phyloP scores from a whole-genome alignment of 2,888 invertebrate species.

The Plebejus argus region DNA sequence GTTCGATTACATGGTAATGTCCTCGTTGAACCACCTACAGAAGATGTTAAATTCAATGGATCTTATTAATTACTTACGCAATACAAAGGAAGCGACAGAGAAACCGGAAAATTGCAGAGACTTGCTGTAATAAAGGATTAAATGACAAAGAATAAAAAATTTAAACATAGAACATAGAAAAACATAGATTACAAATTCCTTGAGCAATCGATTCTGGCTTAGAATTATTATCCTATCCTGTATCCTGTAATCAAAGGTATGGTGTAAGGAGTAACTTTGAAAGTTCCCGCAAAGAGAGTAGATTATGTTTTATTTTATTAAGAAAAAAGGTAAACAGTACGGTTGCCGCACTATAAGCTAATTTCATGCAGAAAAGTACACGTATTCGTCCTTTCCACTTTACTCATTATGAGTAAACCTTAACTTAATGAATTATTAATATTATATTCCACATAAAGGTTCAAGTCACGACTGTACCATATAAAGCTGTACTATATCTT shows the following conservation, averaged over 20 bases:
- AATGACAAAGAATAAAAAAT: neutral
- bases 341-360: too few species aligned
- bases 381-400: neutral
- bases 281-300: too few species aligned
- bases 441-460: neutral
- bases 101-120: conserved; percentile 9
- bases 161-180: neutral
- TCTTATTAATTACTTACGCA: neutral
- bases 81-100: conserved; percentile 5
- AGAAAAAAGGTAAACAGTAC: too few species aligned
- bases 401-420: neutral
- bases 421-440: conserved; percentile 13
- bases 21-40: neutral
- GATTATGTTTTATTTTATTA: too few species aligned
- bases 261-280: too few species aligned
- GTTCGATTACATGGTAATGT: neutral
- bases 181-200: neutral
- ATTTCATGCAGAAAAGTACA: neutral
- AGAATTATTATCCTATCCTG: too few species aligned
- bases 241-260: too few species aligned
- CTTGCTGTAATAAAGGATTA: neutral
- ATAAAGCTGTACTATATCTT: conserved; percentile 11
- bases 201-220: neutral
- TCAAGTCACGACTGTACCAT: conserved; percentile 12
- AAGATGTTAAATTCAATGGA: neutral